Percentiles rank a stretch among this genome's conserved stretches.
Conservation (phyloP, 2,888 invertebrate species). For the Hyalella azteca region DNA sequence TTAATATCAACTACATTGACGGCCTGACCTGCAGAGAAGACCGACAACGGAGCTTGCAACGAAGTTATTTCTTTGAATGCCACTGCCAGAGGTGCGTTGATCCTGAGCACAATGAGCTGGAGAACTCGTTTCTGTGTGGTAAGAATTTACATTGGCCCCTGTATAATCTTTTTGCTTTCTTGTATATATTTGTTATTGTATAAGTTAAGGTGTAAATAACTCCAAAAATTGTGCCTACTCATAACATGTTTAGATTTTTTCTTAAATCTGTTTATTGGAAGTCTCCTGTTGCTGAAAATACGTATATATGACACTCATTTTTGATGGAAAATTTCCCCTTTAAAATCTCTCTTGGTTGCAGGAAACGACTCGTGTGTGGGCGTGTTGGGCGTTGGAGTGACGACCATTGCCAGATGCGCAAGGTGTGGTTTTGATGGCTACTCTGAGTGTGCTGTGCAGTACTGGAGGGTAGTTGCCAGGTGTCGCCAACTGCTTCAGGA, state of each 20-base stretch:
- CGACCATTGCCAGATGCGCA: not conserved
- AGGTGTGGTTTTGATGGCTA: not conserved
- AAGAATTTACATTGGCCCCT: not conserved
- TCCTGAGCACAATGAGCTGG: conserved; percentile 1
- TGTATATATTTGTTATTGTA: too few relatives aligned
- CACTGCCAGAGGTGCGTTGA: conserved; percentile 13
- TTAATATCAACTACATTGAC: not conserved
- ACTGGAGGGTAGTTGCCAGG: not conserved
- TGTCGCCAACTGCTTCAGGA: not conserved
- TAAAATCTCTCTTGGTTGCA: too few relatives aligned
- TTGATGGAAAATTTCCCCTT: too few relatives aligned
- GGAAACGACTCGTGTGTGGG: not conserved
- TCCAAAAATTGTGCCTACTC: too few relatives aligned
- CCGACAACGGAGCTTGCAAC: not conserved
- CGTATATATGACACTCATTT: too few relatives aligned
- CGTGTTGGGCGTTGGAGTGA: not conserved
- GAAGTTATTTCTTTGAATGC: conserved; percentile 5
- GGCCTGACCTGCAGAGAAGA: not conserved
- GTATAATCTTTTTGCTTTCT: too few relatives aligned
- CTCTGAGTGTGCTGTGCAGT: not conserved
- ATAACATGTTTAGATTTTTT: too few relatives aligned
- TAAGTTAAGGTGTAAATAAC: too few relatives aligned
- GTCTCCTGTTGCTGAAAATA: too few relatives aligned
- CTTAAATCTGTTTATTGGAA: too few relatives aligned
- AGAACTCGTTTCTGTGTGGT: conserved; percentile 13